A percentile compares a stretch with the other conserved stretches of the same genome.
These are phyloP conservation scores for Condylura cristata DNA, from an alignment of 2,113 vertebrate species.

Conservation along the genomic window DNA sequence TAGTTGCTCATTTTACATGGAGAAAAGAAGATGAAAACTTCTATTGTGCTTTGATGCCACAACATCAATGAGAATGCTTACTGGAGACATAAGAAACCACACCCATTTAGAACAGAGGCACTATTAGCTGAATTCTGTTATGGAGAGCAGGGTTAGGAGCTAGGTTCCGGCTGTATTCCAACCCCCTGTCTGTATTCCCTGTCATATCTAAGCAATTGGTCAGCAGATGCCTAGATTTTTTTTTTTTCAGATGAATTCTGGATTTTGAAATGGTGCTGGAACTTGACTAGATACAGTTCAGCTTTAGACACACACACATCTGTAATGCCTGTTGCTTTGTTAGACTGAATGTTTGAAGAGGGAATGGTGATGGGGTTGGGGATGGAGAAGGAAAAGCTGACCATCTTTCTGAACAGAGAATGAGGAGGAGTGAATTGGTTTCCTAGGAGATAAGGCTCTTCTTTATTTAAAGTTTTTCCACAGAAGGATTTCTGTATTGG, in stretches of 20 bases:
- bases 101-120: neutral
- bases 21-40: neutral
- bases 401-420: slow-evolving; percentile 78
- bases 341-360: slow-evolving; percentile 66
- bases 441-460: slow-evolving; percentile 87
- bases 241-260: slow-evolving; percentile 66
- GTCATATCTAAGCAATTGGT: slow-evolving; percentile 61
- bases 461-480: slow-evolving; percentile 86
- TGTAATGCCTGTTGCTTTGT: slow-evolving; percentile 25
- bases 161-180: slow-evolving; percentile 33
- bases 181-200: slow-evolving; percentile 16
- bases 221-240: slow-evolving; percentile 59
- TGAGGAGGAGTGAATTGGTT: slow-evolving; percentile 83
- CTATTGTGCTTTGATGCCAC: neutral
- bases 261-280: slow-evolving; percentile 66
- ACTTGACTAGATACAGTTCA: slow-evolving; percentile 6
- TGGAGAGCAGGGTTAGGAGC: neutral
- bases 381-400: slow-evolving; percentile 70
- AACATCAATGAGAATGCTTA: neutral
- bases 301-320: neutral
- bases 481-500: slow-evolving; percentile 80
- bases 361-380: slow-evolving; percentile 63
- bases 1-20: neutral
- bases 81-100: neutral
- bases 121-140: slow-evolving; percentile 4